Base-by-base conservation (phyloP, 1,140 invertebrate species). In the Drosophila pseudoobscura region DNA sequence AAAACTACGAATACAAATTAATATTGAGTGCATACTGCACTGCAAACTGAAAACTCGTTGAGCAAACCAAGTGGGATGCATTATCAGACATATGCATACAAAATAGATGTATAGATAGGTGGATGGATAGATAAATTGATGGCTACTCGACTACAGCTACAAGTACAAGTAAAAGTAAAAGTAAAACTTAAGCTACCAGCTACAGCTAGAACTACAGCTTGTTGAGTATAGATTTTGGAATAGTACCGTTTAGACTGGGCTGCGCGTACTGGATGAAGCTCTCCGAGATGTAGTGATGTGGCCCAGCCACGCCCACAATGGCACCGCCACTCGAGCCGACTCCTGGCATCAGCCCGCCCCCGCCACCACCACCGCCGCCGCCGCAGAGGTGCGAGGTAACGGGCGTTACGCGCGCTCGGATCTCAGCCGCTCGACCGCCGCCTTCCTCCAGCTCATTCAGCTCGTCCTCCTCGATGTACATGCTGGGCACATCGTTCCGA, bases 201-300 rank as follows among this genome's bases (percentile, higher is more conserved):
- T 66, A 62, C 29, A 8, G 3, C 56, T 61, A 75, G 41, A 43
- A 47, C 76, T 91, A 91, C 70, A 91, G 65, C 74, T 76, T 83
- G 75, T 91, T 91, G 74, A 88, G 77, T 89, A 91, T 91, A 74
- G 89, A 91, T 89, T 91, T 89, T 82, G 90, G 90, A 84, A 91
- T 91, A 85, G 89, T 91, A 92, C 91, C 91, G 80, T 91, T 92
- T 78, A 92, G 87, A 70, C 91, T 91, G 62, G 91, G 91, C 74
- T 91, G 91, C 64, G 91, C 90, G 49, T 92, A 92, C 65, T 92
- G 91, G 60, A 92, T 91, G 73, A 92, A 92, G 78, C 91, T 91
- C 78, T 91, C 91, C 35, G 91, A 92, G 66, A 91, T 91, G 69
- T 91, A 91, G 69, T 91, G 90, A 75, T 91, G 89, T 24, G 90